phyloP scores from a whole-genome alignment of 2,113 vertebrate species.

The Proterorhinus semilunaris region DNA sequence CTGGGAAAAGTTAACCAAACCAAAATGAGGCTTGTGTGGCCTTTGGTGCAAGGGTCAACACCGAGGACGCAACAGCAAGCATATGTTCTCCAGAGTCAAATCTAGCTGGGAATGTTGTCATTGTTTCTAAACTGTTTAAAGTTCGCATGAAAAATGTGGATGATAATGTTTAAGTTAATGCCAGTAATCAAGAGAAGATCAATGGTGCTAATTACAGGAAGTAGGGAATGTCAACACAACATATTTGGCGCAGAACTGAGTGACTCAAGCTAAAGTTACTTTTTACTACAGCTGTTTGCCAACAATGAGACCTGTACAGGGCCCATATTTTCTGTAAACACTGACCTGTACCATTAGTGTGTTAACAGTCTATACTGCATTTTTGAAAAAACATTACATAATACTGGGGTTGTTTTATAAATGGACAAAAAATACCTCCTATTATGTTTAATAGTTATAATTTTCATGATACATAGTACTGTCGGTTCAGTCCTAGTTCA shows the following conservation, averaged over 20 bases:
- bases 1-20: background rate
- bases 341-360: conserved; percentile 23
- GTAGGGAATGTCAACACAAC: too few relatives aligned
- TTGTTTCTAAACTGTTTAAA: background rate
- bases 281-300: conserved; percentile 17
- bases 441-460: too few relatives aligned
- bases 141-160: background rate
- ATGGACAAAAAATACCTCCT: too few relatives aligned
- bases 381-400: too few relatives aligned
- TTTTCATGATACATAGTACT: too few relatives aligned
- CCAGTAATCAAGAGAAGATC: background rate
- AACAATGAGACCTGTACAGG: background rate
- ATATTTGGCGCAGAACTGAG: too few relatives aligned
- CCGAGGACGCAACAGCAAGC: too few relatives aligned
- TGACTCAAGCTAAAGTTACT: too few relatives aligned
- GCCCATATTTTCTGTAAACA: conserved; percentile 43
- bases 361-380: too few relatives aligned
- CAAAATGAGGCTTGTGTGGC: background rate
- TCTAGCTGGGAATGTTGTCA: background rate
- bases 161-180: background rate
- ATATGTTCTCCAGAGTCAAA: too few relatives aligned
- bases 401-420: too few relatives aligned
- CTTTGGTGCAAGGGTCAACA: background rate
- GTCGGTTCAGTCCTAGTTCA: background rate
- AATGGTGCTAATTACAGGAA: background rate